phyloP scores from a whole-genome alignment of 2,888 invertebrate genomes.

The Gastrophysa polygoni region DNA sequence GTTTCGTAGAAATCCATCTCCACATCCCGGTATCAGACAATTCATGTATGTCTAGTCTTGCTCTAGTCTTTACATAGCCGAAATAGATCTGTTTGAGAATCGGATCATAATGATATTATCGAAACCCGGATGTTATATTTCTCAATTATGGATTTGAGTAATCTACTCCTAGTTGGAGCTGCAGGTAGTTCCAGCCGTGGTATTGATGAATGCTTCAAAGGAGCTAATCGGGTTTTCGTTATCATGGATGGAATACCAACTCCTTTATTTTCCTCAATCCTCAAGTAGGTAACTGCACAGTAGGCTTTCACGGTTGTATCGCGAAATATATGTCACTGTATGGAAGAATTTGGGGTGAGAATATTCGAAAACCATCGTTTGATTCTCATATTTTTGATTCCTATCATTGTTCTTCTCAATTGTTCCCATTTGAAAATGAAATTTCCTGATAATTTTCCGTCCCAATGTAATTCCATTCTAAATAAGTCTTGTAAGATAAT shows the following conservation, averaged over 20 bases:
- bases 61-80: slow-evolving; percentile 7
- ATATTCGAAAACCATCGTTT: background rate
- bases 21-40: background rate
- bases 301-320: no score
- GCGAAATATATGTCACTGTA: no score
- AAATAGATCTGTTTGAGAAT: slow-evolving; percentile 2
- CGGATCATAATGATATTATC: no score
- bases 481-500: background rate
- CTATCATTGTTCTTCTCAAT: background rate
- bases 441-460: no score
- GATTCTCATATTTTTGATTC: background rate
- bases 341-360: no score
- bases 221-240: slow-evolving; percentile 16
- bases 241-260: background rate
- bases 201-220: slow-evolving; percentile 10
- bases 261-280: background rate
- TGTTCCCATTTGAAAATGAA: no score
- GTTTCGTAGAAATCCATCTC: background rate
- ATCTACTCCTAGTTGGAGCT: background rate
- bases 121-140: background rate
- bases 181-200: slow-evolving; percentile 16
- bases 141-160: background rate
- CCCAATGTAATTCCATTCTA: background rate
- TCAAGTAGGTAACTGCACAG: no score
- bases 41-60: background rate